A percentile compares a stretch with the other conserved stretches of the same genome.
These are phyloP conservation scores for Pan troglodytes DNA, from an alignment of 2,113 vertebrate species.

Conservation along the genomic window NHGRI_mPanTro3-v2.1_pri NC_072415.2:50720001-50720500, in stretches of 20 bases:
- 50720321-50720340: neutral
- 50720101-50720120: neutral
- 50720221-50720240: neutral
- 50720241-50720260: neutral
- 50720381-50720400: neutral
- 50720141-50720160: neutral
- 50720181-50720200: neutral
- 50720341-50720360: neutral
- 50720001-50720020: conserved; percentile 34
- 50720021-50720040: neutral
- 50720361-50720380: neutral
- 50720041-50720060: neutral
- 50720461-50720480: neutral
- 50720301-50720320: neutral
- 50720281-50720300: neutral
- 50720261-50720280: neutral
- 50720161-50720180: neutral
- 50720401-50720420: neutral
- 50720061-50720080: neutral
- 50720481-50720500: neutral
- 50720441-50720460: neutral
- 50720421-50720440: neutral
- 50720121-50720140: neutral
- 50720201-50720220: neutral
- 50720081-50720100: neutral